These are phyloP conservation scores for Rhegmatorhina hoffmannsi DNA, from an alignment of 2,113 vertebrate genomes.

Conservation along the genomic window DNA sequence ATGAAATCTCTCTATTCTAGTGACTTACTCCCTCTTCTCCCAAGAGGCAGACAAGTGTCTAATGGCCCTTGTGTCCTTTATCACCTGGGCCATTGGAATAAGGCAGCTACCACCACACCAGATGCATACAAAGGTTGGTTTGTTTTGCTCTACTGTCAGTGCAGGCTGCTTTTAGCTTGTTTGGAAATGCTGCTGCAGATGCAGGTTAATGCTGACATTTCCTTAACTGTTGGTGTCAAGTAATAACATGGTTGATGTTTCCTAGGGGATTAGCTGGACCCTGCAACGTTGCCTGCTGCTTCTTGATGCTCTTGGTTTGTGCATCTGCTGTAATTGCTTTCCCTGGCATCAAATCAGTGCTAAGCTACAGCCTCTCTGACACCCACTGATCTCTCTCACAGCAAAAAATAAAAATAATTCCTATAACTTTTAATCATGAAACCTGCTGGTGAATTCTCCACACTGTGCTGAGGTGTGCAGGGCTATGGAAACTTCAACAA, in stretches of 20 bases:
- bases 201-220: conserved; percentile 20
- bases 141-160: not conserved
- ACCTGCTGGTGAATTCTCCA: not conserved
- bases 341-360: conserved; percentile 21
- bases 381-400: not conserved
- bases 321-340: conserved; percentile 39
- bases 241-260: conserved; percentile 21
- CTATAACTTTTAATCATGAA: conserved; percentile 20
- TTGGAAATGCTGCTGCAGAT: conserved; percentile 5
- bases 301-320: conserved; percentile 11
- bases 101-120: not conserved
- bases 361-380: not conserved
- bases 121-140: not conserved
- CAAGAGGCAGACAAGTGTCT: not conserved
- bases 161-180: not conserved
- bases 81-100: not conserved
- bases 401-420: conserved; percentile 23
- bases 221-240: not conserved
- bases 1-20: not conserved
- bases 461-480: not conserved
- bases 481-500: not conserved
- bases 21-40: not conserved
- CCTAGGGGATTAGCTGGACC: conserved; percentile 26
- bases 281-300: not conserved
- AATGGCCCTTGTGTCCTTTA: not conserved